phyloP scores from a whole-genome alignment of 2,113 vertebrate species.

The Uropsilus gracilis region DNA sequence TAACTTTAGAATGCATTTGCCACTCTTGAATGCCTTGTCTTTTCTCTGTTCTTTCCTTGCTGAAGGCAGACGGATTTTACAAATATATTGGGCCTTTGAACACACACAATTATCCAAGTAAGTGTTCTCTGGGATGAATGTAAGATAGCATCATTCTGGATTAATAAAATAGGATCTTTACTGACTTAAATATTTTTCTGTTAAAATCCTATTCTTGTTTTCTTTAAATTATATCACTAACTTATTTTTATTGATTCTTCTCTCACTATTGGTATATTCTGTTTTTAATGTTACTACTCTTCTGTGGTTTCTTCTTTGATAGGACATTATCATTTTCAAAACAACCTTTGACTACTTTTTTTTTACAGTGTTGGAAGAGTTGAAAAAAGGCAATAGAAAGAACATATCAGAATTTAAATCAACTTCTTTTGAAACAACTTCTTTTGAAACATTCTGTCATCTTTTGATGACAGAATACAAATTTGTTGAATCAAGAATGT shows the following conservation, averaged over 20 bases:
- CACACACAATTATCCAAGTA: background rate
- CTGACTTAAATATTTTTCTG: constrained; percentile 20
- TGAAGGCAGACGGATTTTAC: background rate
- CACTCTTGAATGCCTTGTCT: background rate
- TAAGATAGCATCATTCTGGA: background rate
- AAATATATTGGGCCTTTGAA: constrained; percentile 22
- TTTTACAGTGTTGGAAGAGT: background rate
- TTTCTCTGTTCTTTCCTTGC: constrained; percentile 14
- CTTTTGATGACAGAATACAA: background rate
- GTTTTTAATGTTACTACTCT: background rate
- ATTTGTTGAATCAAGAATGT: background rate
- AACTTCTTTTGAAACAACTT: too few relatives aligned
- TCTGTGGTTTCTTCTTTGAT: background rate
- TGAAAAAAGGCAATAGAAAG: background rate
- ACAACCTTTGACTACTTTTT: background rate
- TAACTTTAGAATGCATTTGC: background rate
- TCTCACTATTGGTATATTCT: background rate
- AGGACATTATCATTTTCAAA: background rate
- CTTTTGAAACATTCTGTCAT: too few relatives aligned
- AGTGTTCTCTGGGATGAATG: background rate
- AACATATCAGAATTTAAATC: background rate
- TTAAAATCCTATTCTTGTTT: background rate
- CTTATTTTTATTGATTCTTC: background rate
- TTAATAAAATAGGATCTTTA: constrained; percentile 1
- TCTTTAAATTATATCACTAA: background rate